Percentiles rank a stretch among this genome's conserved stretches.
Evolutionary conservation across 2,888 invertebrate genomes (phyloP).

Genomic region (Mycalesis mineus): DNA sequence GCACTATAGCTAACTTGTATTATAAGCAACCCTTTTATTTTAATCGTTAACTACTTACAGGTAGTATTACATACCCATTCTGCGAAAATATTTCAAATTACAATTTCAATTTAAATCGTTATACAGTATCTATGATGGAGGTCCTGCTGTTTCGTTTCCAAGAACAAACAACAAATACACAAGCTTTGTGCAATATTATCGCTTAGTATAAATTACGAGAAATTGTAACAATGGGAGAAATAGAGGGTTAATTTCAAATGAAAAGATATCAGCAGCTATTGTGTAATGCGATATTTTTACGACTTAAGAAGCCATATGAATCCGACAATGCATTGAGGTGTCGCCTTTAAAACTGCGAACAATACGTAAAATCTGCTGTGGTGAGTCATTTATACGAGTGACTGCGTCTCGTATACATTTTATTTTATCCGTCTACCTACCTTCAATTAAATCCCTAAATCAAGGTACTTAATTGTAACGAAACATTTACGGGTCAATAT

Average conservation of each 20-base stretch:
- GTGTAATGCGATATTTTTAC: constrained; percentile 73
- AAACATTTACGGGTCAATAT: background rate
- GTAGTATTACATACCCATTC: no score
- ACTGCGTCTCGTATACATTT: constrained; percentile 26
- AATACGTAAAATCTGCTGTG: constrained; percentile 50
- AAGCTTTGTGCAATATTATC: background rate
- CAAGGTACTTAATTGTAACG: background rate
- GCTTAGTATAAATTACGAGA: constrained; percentile 25
- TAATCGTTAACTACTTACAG: no score
- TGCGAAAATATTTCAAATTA: no score
- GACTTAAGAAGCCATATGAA: constrained; percentile 73
- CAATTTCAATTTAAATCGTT: background rate
- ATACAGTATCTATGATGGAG: background rate
- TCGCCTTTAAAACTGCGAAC: constrained; percentile 60
- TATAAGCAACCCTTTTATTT: no score
- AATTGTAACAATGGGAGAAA: constrained; percentile 32
- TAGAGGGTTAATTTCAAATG: constrained; percentile 48
- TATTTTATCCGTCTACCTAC: constrained; percentile 10
- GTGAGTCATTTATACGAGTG: constrained; percentile 38
- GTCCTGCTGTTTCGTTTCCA: background rate
- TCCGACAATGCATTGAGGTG: constrained; percentile 62
- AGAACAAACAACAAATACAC: background rate
- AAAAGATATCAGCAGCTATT: constrained; percentile 70
- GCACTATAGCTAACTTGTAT: no score
- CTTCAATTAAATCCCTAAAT: constrained; percentile 2